Percentiles rank a stretch among this genome's conserved stretches.
Conservation (phyloP, 1,140 invertebrate genomes). For the Tetramorium parvispinum region DNA sequence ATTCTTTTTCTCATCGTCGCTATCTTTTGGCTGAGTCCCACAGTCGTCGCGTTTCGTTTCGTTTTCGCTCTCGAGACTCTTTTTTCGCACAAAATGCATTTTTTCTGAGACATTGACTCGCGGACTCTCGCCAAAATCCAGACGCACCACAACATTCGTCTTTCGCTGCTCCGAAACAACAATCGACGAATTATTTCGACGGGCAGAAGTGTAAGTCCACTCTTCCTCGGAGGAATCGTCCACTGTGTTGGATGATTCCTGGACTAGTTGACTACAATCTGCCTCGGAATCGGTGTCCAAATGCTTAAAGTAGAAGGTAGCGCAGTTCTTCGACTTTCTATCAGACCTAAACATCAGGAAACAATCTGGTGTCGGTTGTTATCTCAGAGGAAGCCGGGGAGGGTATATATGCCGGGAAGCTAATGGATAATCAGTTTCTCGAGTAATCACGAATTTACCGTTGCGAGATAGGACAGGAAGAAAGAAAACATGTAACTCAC, state of each 20-base stretch:
- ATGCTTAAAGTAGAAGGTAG: slow-evolving; percentile 94
- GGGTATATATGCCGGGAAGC: background rate
- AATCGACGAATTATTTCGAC: slow-evolving; percentile 71
- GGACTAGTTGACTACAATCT: slow-evolving; percentile 71
- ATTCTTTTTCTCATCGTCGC: slow-evolving; percentile 84
- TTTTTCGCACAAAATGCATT: slow-evolving; percentile 29
- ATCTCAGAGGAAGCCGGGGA: background rate
- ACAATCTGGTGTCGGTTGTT: slow-evolving; percentile 3
- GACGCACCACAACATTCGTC: slow-evolving; percentile 76
- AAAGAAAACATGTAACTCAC: slow-evolving; percentile 71
- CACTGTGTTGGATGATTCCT: slow-evolving; percentile 76
- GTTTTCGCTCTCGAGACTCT: slow-evolving; percentile 30
- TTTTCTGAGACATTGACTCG: slow-evolving; percentile 62
- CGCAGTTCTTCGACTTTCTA: slow-evolving; percentile 92
- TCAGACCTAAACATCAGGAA: slow-evolving; percentile 86
- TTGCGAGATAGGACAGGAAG: background rate
- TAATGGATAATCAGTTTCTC: background rate
- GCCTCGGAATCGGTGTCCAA: slow-evolving; percentile 92
- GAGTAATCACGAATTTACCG: background rate
- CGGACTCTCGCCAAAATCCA: slow-evolving; percentile 78
- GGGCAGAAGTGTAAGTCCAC: slow-evolving; percentile 89
- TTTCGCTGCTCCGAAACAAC: slow-evolving; percentile 67
- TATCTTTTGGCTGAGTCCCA: slow-evolving; percentile 67
- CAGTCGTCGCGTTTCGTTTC: slow-evolving; percentile 38
- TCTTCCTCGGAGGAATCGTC: slow-evolving; percentile 90